These are phyloP conservation scores for Australoheros facetus DNA, from an alignment of 2,797 vertebrate species.

Conservation along the genomic window DNA sequence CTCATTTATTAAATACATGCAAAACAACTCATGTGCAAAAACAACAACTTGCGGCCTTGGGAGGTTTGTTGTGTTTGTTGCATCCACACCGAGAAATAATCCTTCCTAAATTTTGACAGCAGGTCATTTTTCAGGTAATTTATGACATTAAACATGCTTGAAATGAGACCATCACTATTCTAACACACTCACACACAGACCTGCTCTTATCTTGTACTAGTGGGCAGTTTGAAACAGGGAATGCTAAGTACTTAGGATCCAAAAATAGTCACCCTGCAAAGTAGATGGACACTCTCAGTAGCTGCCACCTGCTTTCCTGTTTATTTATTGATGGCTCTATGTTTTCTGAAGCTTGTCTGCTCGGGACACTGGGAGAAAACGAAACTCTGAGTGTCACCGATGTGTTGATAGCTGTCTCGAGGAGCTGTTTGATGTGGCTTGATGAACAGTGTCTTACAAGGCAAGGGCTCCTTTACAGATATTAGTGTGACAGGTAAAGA, in stretches of 20 bases:
- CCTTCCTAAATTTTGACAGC: too few relatives aligned
- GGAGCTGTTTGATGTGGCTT: slow-evolving; percentile 14
- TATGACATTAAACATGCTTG: background rate
- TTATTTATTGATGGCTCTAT: slow-evolving; percentile 73
- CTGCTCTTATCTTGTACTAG: slow-evolving; percentile 27
- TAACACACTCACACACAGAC: slow-evolving; percentile 33
- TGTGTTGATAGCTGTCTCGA: slow-evolving; percentile 38
- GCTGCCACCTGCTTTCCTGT: slow-evolving; percentile 57
- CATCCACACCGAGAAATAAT: too few relatives aligned
- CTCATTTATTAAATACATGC: background rate
- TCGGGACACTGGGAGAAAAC: slow-evolving; percentile 7
- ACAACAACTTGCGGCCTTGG: background rate
- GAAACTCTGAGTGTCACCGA: slow-evolving; percentile 48
- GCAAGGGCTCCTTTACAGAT: slow-evolving; percentile 9
- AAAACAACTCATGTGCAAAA: background rate
- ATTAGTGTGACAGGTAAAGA: slow-evolving; percentile 36
- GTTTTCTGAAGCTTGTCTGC: slow-evolving; percentile 59
- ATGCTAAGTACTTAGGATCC: slow-evolving; percentile 55
- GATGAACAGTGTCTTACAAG: slow-evolving; percentile 34
- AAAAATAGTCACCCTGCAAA: slow-evolving; percentile 67
- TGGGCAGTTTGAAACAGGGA: slow-evolving; percentile 51
- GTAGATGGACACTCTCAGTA: slow-evolving; percentile 57
- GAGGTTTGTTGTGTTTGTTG: background rate
- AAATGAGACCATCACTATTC: slow-evolving; percentile 1
- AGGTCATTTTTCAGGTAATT: background rate